A percentile compares a stretch with the other conserved stretches of the same genome.
These are phyloP conservation scores for Leptopilina boulardi DNA, from an alignment of 1,140 invertebrate genomes.

Conservation along the genomic window DNA sequence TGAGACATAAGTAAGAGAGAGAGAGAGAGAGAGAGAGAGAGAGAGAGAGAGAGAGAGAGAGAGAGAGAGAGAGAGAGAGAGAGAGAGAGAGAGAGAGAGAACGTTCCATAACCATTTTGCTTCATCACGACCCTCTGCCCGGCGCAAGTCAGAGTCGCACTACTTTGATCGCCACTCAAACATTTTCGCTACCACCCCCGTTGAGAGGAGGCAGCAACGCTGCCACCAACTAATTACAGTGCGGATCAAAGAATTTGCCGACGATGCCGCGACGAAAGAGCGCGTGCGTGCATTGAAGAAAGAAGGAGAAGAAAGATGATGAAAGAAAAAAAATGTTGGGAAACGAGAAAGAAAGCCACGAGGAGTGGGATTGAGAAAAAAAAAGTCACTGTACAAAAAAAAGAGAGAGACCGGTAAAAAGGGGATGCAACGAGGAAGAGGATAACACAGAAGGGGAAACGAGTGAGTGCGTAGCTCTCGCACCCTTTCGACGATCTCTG, in stretches of 20 bases:
- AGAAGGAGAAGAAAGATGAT: slow-evolving; percentile 29
- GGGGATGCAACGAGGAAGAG: slow-evolving; percentile 22
- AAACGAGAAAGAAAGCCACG: slow-evolving; percentile 21
- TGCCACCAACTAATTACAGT: slow-evolving; percentile 73
- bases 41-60: no score
- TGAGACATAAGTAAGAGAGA: no score
- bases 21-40: not conserved
- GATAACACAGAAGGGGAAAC: not conserved
- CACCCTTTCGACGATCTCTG: slow-evolving; percentile 40
- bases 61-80: not conserved
- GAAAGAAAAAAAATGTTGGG: slow-evolving; percentile 22
- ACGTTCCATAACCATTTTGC: slow-evolving; percentile 43
- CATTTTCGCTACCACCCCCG: slow-evolving; percentile 68
- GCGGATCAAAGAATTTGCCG: slow-evolving; percentile 74
- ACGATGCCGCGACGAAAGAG: slow-evolving; percentile 57
- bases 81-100: slow-evolving; percentile 38
- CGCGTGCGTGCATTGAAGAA: slow-evolving; percentile 50
- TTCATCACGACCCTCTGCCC: slow-evolving; percentile 46
- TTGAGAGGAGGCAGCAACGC: slow-evolving; percentile 45
- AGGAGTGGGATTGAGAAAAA: slow-evolving; percentile 24
- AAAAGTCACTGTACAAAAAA: not conserved
- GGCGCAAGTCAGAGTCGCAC: slow-evolving; percentile 61
- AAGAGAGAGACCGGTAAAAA: no score
- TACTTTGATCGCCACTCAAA: slow-evolving; percentile 75
- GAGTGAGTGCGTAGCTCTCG: slow-evolving; percentile 45